phyloP scores from a whole-genome alignment of 2,113 vertebrate genomes.

The Dicrurus megarhynchus region DNA sequence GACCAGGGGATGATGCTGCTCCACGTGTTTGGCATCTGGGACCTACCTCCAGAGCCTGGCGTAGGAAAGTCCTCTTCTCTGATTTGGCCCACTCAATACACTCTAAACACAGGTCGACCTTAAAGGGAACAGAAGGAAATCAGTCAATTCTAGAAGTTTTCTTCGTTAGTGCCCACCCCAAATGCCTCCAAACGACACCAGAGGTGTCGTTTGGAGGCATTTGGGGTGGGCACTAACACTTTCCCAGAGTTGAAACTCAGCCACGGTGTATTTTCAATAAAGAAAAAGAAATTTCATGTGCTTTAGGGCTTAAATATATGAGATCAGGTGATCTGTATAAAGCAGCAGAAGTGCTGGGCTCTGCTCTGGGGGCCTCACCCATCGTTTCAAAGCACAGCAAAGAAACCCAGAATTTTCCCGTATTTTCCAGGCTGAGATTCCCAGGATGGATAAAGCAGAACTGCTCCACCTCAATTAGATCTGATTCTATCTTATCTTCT shows the following conservation, averaged over 20 bases:
- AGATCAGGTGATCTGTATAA: background rate
- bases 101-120: conserved; percentile 94
- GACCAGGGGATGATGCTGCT: background rate
- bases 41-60: conserved; percentile 94
- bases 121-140: background rate
- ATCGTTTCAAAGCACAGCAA: background rate
- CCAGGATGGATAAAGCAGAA: background rate
- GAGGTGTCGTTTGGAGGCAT: background rate
- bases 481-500: background rate
- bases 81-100: conserved; percentile 99
- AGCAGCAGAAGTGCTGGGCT: background rate
- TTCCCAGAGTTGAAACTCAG: background rate
- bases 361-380: background rate
- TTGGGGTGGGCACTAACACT: background rate
- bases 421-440: background rate
- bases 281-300: background rate
- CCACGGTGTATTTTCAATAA: background rate
- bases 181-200: accelerated
- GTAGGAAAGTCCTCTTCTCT: conserved; percentile 97
- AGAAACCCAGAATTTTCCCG: background rate
- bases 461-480: background rate
- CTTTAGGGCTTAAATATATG: background rate
- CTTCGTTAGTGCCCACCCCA: background rate
- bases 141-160: background rate
- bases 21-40: background rate